Evolutionary conservation across 1,140 invertebrate genomes (phyloP), one percentile per base, ranked within the genome.

Genomic region (Zaprionus camerounensis): DNA sequence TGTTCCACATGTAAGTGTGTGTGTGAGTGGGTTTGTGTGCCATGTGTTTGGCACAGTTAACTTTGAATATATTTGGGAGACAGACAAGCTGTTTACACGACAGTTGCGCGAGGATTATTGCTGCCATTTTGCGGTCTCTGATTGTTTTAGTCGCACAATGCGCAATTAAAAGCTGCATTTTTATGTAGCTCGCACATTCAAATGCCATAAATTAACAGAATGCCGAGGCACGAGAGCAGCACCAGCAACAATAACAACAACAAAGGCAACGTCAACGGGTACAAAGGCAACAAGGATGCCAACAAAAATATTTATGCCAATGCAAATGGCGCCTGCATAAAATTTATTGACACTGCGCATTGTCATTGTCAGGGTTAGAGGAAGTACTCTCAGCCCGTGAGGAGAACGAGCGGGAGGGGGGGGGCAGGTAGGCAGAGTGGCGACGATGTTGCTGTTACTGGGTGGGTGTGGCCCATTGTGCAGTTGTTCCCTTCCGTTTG

Each of bases 311-410:
- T 87, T 79, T 88, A 87, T 84, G 81, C 66, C 71, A 72, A 90
- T 88, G 82, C 85, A 90, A 90, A 90, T 90, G 85, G 76, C 79
- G 73, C 79, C 85, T 90, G 85, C 85, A 90, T 85, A 80, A 90
- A 90, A 90, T 90, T 90, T 90, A 90, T 90, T 90, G 85, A 90
- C 85, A 90, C 85, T 90, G 78, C 71, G 84, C 84, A 88, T 88
- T 87, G 75, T 81, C 85, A 78, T 78, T 88, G 78, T 59, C 63
- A 71, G 63, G 72, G 67, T 38, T 69, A 69, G 38, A 41, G 24
- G 6, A 15, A 34, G 22, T n/a, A 6, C n/a, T 12, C 13, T 11
- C 36, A 67, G 59, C 7, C 7, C 28, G 7, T 3, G 31, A 3
- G 9, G 31, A 11, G 31, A 31, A 28, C 6, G 1, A 28, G 20